Percentiles rank a stretch among this genome's conserved stretches.
phyloP scores from a whole-genome alignment of 2,113 vertebrate species.

The Ellobius talpinus region DNA sequence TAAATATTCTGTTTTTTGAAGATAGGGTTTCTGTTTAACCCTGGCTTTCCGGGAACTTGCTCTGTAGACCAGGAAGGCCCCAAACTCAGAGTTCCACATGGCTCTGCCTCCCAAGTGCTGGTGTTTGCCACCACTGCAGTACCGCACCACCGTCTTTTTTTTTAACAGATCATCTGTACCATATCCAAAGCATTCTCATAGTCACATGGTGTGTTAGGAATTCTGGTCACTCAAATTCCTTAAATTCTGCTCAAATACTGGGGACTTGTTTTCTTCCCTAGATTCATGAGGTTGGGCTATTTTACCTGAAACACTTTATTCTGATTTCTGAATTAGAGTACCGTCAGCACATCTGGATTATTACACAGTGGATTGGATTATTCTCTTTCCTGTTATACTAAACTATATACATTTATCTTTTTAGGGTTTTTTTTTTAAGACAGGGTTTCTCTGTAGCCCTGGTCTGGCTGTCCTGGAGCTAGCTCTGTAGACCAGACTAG shows the following conservation, averaged over 20 bases:
- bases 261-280: not conserved
- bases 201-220: conserved; percentile 16
- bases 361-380: not conserved
- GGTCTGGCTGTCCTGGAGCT: not conserved
- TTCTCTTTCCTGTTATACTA: not conserved
- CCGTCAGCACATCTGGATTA: not conserved
- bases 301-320: conserved; percentile 36
- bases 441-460: not conserved
- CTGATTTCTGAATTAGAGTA: conserved; percentile 22
- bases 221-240: conserved; percentile 31
- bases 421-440: not conserved
- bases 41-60: not conserved
- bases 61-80: not conserved
- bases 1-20: too few relatives aligned
- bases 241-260: conserved; percentile 2
- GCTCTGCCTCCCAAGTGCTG: not conserved
- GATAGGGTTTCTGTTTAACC: too few relatives aligned
- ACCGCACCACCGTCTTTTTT: not conserved
- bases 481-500: not conserved
- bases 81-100: not conserved
- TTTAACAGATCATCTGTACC: not conserved
- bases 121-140: not conserved
- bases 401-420: not conserved
- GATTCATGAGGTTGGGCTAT: not conserved
- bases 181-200: not conserved